phyloP scores from a whole-genome alignment of 2,888 invertebrate genomes.

The Gymnocheta viridis region DNA sequence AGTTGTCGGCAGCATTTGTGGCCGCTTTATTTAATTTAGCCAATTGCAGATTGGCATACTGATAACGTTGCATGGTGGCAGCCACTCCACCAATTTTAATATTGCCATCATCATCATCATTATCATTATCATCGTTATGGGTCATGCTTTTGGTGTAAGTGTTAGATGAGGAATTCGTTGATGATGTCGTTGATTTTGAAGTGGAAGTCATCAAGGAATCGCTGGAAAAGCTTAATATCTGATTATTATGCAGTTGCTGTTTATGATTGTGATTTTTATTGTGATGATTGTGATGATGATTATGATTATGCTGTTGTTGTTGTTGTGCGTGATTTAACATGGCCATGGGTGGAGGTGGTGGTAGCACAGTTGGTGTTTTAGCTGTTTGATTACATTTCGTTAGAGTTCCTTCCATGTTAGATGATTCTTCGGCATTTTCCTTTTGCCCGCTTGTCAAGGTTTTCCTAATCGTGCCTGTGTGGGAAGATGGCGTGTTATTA shows the following conservation, averaged over 20 bases:
- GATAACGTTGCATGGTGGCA: constrained; percentile 65
- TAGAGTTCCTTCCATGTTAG: constrained; percentile 60
- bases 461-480: constrained; percentile 72
- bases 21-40: constrained; percentile 66
- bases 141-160: constrained; percentile 18
- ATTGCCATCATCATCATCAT: constrained; percentile 46
- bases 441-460: constrained; percentile 29
- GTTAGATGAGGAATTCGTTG: constrained; percentile 18
- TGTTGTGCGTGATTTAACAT: constrained; percentile 31
- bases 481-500: constrained; percentile 45
- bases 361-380: constrained; percentile 31
- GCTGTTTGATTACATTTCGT: constrained; percentile 56
- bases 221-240: not conserved
- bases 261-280: no score
- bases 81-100: constrained; percentile 61
- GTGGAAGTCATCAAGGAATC: constrained; percentile 23
- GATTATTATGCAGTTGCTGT: not conserved
- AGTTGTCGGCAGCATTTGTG: constrained; percentile 63
- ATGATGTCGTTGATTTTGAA: not conserved
- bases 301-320: not conserved
- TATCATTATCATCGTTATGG: constrained; percentile 41
- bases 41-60: constrained; percentile 55
- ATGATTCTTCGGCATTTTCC: constrained; percentile 7
- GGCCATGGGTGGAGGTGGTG: constrained; percentile 66
- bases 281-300: not conserved